Evolutionary conservation across 2,797 vertebrate species (phyloP), one percentile per base, ranked within the genome.

Genomic region (Acridotheres tristis): DNA sequence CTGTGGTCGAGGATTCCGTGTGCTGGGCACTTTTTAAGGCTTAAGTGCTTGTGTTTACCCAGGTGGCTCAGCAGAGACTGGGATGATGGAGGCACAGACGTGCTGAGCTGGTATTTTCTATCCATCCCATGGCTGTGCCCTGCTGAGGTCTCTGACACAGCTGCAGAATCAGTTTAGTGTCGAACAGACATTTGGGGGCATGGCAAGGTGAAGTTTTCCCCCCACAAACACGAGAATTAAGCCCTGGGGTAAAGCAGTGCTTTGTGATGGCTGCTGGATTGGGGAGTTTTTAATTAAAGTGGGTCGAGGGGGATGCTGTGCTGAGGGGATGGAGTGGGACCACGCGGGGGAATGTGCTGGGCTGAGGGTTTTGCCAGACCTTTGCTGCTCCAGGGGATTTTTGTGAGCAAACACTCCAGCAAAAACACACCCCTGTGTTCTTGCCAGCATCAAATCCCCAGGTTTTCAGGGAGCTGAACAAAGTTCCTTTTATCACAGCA

Each of bases 1-100:
- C 21, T 22, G 45, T 1, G 3, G 8, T 6, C 0, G 73, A 42
- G 13, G 27, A 17, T 68, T 36, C 11, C 4, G 0, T 13, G 57
- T 23, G 58, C 87, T 67, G 78, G 48, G 66, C 43, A 22, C 48
- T 59, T 86, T 51, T 14, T 7, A 45, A 54, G 26, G 9, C 26
- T 47, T 42, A 7, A 10, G 34, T 50, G 43, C 75, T 38, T 26
- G 42, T 14, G 1, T 61, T 79, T 43, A 10, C 29, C 62, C 45
- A 23, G 34, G 20, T 57, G 55, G 47, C 45, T 75, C 47, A 76
- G 51, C 34, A 65, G 43, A 58, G 69, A 7, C 40, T 50, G 73
- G 43, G 26, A 15, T 4, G 43, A 7, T 2, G 21, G 14, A 11
- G 61, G 48, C 22, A 14, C 11, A 61, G 87, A 26, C 16, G 40